Evolutionary conservation across 1,140 invertebrate genomes (phyloP).

Genomic region (Achroia grisella): DNA sequence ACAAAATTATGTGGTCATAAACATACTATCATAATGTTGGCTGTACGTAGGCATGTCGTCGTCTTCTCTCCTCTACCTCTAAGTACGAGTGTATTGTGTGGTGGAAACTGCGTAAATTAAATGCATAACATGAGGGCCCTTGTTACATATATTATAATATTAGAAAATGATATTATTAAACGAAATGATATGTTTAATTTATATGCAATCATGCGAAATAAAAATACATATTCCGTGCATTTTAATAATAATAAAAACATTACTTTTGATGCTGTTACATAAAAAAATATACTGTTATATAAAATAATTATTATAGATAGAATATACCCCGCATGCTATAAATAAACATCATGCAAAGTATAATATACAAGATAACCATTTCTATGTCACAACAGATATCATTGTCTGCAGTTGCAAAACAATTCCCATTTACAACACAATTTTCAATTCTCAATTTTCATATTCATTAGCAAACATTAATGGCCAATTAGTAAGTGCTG

Average conservation of each 20-base stretch:
- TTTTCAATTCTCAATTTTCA: constrained; percentile 16
- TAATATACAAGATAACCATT: constrained; percentile 4
- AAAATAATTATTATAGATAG: too few species aligned
- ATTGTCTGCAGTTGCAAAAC: constrained; percentile 7
- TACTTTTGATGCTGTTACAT: too few species aligned
- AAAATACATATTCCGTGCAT: neutral
- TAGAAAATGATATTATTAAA: neutral
- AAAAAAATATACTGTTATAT: too few species aligned
- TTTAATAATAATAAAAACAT: neutral
- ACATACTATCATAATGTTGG: constrained; percentile 47
- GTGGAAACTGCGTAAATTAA: constrained; percentile 64
- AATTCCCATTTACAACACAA: constrained; percentile 13
- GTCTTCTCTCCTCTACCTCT: constrained; percentile 57
- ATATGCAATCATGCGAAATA: neutral
- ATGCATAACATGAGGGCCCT: constrained; percentile 11
- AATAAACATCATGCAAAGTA: constrained; percentile 3
- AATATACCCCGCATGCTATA: constrained; percentile 5
- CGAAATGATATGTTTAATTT: neutral
- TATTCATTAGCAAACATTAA: constrained; percentile 51
- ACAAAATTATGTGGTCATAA: constrained; percentile 15
- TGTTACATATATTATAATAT: constrained; percentile 1
- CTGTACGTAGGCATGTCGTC: constrained; percentile 51
- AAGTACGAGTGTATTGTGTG: constrained; percentile 68
- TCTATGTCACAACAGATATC: constrained; percentile 3
- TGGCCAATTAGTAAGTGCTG: constrained; percentile 68